Conservation (phyloP, 2,113 vertebrate genomes). For the Gorsachius goisagi region DNA sequence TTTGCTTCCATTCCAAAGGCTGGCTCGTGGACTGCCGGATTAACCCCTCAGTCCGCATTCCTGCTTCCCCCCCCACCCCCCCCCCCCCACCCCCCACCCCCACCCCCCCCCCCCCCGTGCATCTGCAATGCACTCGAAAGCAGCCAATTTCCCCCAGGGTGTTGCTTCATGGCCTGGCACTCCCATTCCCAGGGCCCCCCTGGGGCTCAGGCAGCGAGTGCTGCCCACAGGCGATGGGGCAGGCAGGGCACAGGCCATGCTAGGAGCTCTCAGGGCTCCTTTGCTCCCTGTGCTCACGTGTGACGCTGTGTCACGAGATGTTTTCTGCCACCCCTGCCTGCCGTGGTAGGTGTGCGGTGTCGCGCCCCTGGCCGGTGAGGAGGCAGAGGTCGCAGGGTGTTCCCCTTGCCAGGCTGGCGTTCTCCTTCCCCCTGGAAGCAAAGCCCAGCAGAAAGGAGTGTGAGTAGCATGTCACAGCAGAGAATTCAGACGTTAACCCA, state of each 20-base stretch:
- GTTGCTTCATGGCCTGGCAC: background rate
- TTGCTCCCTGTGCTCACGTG: fast-evolving
- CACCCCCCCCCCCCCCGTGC: too few relatives aligned
- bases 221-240: background rate
- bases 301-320: background rate
- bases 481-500: background rate
- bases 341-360: fast-evolving
- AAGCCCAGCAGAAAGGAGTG: background rate
- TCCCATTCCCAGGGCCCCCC: background rate
- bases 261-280: background rate
- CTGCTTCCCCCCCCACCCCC: too few relatives aligned
- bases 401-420: fast-evolving
- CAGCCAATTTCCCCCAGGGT: fast-evolving
- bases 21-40: background rate
- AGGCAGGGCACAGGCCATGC: background rate
- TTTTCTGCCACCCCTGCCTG: background rate
- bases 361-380: background rate
- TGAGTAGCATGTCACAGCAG: background rate
- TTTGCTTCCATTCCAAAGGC: background rate
- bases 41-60: fast-evolving
- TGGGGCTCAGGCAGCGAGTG: background rate
- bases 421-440: background rate
- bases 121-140: fast-evolving
- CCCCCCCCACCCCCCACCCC: too few relatives aligned
- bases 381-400: background rate